Evolutionary conservation across 2,888 invertebrate species (phyloP).

Genomic region (Mylabris sibirica): DNA sequence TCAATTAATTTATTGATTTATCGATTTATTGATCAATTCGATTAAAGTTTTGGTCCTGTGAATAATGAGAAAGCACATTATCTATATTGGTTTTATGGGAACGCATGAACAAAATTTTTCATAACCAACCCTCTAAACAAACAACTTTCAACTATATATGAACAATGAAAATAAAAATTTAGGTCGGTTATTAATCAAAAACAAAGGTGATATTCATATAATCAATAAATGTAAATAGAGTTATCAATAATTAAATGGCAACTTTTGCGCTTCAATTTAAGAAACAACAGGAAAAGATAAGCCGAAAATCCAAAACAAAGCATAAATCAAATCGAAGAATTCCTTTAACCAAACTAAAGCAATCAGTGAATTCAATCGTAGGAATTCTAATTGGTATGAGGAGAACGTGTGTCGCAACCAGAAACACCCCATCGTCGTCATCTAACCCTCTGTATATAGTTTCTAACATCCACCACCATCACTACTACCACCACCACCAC

Average conservation of each 20-base stretch:
- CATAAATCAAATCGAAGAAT: conserved; percentile 46
- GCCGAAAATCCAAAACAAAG: conserved; percentile 42
- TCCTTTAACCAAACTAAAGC: conserved; percentile 46
- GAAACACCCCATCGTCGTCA: conserved; percentile 1
- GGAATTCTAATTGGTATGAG: conserved; percentile 61
- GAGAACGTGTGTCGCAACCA: conserved; percentile 56
- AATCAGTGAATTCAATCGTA: conserved; percentile 60
- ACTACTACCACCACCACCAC: conserved; percentile 15
- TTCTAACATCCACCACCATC: conserved; percentile 6
- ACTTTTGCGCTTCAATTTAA: conserved; percentile 25
- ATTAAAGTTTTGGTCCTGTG: conserved; percentile 41
- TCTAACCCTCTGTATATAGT: not conserved
- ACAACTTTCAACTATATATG: conserved; percentile 50
- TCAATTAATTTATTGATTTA: not conserved
- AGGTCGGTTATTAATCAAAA: conserved; percentile 49
- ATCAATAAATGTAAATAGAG: conserved; percentile 22
- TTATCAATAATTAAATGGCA: conserved; percentile 26
- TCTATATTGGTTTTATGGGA: conserved; percentile 58
- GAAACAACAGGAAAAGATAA: conserved; percentile 16
- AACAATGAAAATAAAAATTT: conserved; percentile 54
- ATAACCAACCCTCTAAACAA: conserved; percentile 54
- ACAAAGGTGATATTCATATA: conserved; percentile 13
- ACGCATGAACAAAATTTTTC: conserved; percentile 57
- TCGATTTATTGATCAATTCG: conserved; percentile 27
- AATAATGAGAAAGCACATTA: conserved; percentile 56